These are phyloP conservation scores for Keiferia lycopersicella DNA, from an alignment of 2,888 invertebrate genomes.

Conservation along the genomic window DNA sequence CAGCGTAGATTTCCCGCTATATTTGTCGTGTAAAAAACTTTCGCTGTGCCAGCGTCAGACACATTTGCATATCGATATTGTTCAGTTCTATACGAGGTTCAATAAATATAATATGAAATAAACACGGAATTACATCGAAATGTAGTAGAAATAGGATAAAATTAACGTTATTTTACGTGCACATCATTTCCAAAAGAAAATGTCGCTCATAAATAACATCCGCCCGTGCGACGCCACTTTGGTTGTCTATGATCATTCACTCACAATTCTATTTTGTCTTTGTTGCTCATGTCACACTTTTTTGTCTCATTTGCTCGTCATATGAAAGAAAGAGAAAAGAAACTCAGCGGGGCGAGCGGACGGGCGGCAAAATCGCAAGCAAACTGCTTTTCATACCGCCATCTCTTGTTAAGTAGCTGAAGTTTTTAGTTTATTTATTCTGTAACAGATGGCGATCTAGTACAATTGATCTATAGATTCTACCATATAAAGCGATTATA, in stretches of 20 bases:
- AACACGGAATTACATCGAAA: constrained; percentile 33
- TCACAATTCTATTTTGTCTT: constrained; percentile 15
- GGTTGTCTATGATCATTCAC: constrained; percentile 47
- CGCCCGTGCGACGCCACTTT: constrained; percentile 68
- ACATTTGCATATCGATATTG: constrained; percentile 38
- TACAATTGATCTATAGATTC: too few species aligned
- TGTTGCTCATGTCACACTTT: constrained; percentile 4
- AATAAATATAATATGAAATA: constrained; percentile 24
- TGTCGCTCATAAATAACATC: constrained; percentile 77
- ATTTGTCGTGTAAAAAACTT: constrained; percentile 57
- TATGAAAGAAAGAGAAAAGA: constrained; percentile 9
- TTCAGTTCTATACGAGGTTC: background rate
- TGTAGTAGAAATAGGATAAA: constrained; percentile 36
- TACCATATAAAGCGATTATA: too few species aligned
- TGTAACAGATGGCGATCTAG: background rate
- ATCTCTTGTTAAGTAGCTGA: background rate
- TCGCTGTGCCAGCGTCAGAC: constrained; percentile 42
- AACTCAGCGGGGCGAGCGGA: background rate
- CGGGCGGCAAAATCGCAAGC: background rate
- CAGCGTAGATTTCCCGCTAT: constrained; percentile 77
- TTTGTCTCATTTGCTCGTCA: constrained; percentile 7
- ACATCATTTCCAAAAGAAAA: constrained; percentile 65
- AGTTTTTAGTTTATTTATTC: constrained; percentile 12
- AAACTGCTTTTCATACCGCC: background rate
- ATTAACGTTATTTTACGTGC: constrained; percentile 49